Conservation (phyloP, 2,888 invertebrate genomes). For the Saturnia pavonia region DNA sequence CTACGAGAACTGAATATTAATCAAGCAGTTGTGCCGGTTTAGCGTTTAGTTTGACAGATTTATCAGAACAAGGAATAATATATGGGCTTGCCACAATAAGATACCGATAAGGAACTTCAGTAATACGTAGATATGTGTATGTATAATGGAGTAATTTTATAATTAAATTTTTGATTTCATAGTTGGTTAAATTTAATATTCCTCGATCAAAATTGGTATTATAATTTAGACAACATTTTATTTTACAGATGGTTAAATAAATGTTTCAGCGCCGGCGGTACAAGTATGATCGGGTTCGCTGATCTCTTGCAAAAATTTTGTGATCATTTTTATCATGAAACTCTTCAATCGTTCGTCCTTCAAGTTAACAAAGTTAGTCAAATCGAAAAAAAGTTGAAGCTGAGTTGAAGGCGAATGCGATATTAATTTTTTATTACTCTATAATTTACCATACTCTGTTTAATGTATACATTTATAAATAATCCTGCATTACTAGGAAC, state of each 20-base stretch:
- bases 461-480: too few species aligned
- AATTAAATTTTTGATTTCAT: background rate
- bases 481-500: background rate
- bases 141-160: background rate
- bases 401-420: too few species aligned
- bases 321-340: too few species aligned
- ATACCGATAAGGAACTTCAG: background rate
- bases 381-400: too few species aligned
- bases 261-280: too few species aligned
- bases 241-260: too few species aligned
- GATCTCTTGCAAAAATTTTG: too few species aligned
- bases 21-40: conserved; percentile 18
- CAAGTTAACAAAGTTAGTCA: too few species aligned
- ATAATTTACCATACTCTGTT: too few species aligned
- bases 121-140: background rate
- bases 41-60: conserved; percentile 24
- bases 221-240: background rate
- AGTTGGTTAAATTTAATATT: background rate
- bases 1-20: conserved; percentile 23
- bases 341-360: too few species aligned
- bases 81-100: background rate
- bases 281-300: too few species aligned
- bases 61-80: conserved; percentile 15
- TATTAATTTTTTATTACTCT: too few species aligned
- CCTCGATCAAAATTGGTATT: background rate